Percentiles rank a stretch among this genome's conserved stretches.
Conservation (phyloP, 2,888 invertebrate genomes). For the Drosophila suboccidentalis region DNA sequence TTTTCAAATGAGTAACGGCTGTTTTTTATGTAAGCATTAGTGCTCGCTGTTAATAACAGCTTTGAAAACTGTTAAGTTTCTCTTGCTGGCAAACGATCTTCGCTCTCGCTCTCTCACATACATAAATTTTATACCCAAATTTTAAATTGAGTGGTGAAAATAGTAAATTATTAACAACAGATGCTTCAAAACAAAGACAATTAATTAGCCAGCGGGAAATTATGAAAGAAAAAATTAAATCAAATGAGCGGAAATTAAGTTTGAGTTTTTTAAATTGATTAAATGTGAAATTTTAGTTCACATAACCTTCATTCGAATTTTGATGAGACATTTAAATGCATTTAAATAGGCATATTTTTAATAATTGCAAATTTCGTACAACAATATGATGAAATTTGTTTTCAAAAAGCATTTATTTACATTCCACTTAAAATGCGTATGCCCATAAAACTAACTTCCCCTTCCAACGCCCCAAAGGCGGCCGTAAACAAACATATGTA, state of each 20-base stretch:
- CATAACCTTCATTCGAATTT: slow-evolving; percentile 9
- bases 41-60: slow-evolving; percentile 20
- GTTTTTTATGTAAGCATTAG: not conserved
- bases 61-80: slow-evolving; percentile 5
- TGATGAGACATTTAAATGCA: slow-evolving; percentile 8
- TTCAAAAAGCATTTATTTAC: slow-evolving; percentile 26
- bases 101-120: slow-evolving; percentile 25
- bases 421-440: slow-evolving; percentile 41
- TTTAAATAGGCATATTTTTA: slow-evolving; percentile 16
- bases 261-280: slow-evolving; percentile 17
- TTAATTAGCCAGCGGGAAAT: slow-evolving; percentile 40
- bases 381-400: slow-evolving; percentile 20
- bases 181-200: slow-evolving; percentile 39
- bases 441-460: slow-evolving; percentile 16
- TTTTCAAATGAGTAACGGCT: slow-evolving; percentile 12
- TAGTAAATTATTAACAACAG: slow-evolving; percentile 24
- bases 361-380: slow-evolving; percentile 27
- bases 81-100: slow-evolving; percentile 16
- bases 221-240: slow-evolving; percentile 16
- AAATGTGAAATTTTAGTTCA: not conserved
- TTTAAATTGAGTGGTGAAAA: slow-evolving; percentile 25
- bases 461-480: not conserved
- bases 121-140: slow-evolving; percentile 6
- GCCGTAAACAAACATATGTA: not conserved
- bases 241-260: slow-evolving; percentile 22